Percentiles rank a stretch among this genome's conserved stretches.
Evolutionary conservation across 2,113 vertebrate species (phyloP).

Genomic region (Sakesphorus luctuosus): DNA sequence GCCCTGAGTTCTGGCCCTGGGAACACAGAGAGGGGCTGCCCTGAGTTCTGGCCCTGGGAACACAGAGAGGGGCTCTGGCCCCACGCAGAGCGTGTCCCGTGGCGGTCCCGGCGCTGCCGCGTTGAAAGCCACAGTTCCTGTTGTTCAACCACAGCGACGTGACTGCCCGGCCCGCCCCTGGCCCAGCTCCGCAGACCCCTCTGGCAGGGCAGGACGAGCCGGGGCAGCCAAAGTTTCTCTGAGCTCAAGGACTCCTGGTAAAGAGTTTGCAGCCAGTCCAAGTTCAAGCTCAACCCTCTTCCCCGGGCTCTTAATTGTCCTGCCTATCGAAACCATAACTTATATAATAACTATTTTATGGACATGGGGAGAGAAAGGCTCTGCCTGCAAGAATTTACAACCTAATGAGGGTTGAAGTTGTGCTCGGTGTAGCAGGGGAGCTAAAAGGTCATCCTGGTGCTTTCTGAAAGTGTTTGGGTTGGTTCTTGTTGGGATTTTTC

Average conservation of each 20-base stretch:
- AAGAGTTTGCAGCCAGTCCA: not conserved
- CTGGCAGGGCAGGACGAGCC: not conserved
- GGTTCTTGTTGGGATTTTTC: not conserved
- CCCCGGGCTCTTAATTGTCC: not conserved
- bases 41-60: too few species aligned
- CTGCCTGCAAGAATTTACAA: constrained; percentile 23
- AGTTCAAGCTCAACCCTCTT: not conserved
- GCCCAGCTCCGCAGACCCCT: not conserved
- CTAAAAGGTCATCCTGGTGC: not conserved
- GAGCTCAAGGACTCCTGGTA: not conserved
- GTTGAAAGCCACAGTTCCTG: not conserved
- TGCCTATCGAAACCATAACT: not conserved
- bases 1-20: too few species aligned
- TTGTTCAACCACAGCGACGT: rapidly evolving
- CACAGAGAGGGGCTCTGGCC: too few species aligned
- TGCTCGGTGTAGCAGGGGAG: not conserved
- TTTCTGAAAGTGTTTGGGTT: not conserved
- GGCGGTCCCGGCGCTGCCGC: rapidly evolving
- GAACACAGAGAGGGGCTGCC: too few species aligned
- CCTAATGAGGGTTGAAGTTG: constrained; percentile 19
- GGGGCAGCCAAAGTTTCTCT: not conserved
- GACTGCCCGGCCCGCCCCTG: not conserved
- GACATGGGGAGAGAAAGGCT: not conserved
- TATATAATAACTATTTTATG: not conserved
- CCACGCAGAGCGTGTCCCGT: too few species aligned